Evolutionary conservation across 2,113 vertebrate genomes (phyloP), one percentile per base, ranked within the genome.

Genomic region (Phasianus colchicus): DNA sequence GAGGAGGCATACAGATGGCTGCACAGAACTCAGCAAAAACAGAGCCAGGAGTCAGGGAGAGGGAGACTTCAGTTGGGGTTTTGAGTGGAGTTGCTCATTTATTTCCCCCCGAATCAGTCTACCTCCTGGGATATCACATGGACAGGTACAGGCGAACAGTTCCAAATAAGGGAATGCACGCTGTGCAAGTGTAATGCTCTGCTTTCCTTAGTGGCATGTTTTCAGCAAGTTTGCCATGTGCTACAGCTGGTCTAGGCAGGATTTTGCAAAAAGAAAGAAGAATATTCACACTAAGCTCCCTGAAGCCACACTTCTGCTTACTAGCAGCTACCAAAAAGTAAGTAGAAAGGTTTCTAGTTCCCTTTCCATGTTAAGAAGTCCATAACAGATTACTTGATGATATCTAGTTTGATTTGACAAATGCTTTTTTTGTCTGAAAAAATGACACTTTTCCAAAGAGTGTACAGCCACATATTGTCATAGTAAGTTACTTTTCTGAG

Each of bases 381-480:
- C 40, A 38, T 55, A 43, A 36, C 27, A 77, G 83, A 88, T 94
- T 82, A 90, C 84, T 84, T 72, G 72, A 86, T 91, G 95, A 57
- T 67, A 88, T 14, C 34, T 78, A 24, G 75, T 94, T 84, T 95
- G 58, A 73, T 74, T 71, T 17, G 61, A 76, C 55, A 85, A 86
- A 65, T 91, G 18, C 19, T 90, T 93, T 90, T 93, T 72, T 87
- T 78, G n/a, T 58, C 30, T 84, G 61, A 86, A 94, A 91, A 96
- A 90, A 54, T 80, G 75, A 90, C 64, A 61, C 25, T 96, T 95
- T 36, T 90, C 29, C 67, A 57, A 88, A 94, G 85, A 45, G 34
- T 76, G 45, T 55, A 72, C 71, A 92, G 67, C 66, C 24, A 43
- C 21, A n/a, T 65, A 83, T 96, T 93, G 75, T 83, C 80, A 80